A percentile compares a stretch with the other conserved stretches of the same genome.
phyloP scores from a whole-genome alignment of 2,888 invertebrate species.

The Lathronympha strigana region DNA sequence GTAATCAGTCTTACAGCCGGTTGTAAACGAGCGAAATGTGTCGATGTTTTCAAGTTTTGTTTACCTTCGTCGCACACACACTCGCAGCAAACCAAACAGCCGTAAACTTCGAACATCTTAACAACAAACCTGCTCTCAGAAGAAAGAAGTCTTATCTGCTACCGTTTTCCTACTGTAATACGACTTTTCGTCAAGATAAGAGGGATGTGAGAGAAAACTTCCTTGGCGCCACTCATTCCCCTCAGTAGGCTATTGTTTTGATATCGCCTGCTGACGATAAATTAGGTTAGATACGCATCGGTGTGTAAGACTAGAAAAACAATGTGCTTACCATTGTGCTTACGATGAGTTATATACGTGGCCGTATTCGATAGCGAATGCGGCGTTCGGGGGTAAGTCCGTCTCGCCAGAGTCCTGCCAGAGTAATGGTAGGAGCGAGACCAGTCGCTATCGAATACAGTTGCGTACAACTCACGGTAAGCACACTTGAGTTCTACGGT shows the following conservation, averaged over 20 bases:
- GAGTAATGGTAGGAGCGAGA: too few relatives aligned
- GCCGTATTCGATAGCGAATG: too few relatives aligned
- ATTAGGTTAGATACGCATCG: slow-evolving; percentile 9
- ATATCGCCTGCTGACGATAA: not conserved
- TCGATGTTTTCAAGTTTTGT: slow-evolving; percentile 5
- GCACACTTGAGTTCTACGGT: too few relatives aligned
- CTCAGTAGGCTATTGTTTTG: slow-evolving; percentile 11
- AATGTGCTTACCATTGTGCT: too few relatives aligned
- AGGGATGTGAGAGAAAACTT: slow-evolving; percentile 26
- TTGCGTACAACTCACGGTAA: too few relatives aligned
- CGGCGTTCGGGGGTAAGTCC: too few relatives aligned
- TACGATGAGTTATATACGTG: too few relatives aligned
- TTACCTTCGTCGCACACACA: slow-evolving; percentile 2
- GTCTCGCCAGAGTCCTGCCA: too few relatives aligned
- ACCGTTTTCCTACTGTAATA: not conserved
- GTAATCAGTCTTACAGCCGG: not conserved
- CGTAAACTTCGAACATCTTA: slow-evolving; percentile 14
- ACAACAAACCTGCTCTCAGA: slow-evolving; percentile 13
- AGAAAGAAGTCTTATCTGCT: not conserved
- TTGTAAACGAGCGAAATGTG: not conserved
- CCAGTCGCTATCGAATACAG: too few relatives aligned
- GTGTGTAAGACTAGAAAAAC: not conserved
- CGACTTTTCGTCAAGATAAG: not conserved
- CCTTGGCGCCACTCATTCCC: slow-evolving; percentile 25
- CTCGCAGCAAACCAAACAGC: slow-evolving; percentile 28